Evolutionary conservation across 2,888 invertebrate species (phyloP).

Genomic region (Hermodice carunculata): DNA sequence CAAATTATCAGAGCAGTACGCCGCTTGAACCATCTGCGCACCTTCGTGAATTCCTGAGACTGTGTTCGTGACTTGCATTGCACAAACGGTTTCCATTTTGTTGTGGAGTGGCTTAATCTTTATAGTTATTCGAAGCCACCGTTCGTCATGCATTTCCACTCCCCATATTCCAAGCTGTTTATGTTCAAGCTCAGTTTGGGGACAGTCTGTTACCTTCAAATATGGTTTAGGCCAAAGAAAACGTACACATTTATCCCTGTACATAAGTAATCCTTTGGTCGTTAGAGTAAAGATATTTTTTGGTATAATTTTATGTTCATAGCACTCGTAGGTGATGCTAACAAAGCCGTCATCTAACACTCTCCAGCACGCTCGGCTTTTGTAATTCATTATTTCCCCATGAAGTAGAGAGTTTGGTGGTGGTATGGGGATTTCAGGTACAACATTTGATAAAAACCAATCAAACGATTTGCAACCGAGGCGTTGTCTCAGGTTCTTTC

Average conservation of each 20-base stretch:
- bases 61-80: slow-evolving; percentile 38
- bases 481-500: slow-evolving; percentile 82
- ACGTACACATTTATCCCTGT: slow-evolving; percentile 29
- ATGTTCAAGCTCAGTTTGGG: not conserved
- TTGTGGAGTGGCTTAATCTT: not conserved
- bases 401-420: slow-evolving; percentile 19
- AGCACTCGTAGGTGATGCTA: slow-evolving; percentile 26
- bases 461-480: slow-evolving; percentile 93
- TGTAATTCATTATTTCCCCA: slow-evolving; percentile 28
- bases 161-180: slow-evolving; percentile 18
- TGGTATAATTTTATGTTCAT: slow-evolving; percentile 29
- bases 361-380: slow-evolving; percentile 30
- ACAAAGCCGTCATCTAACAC: slow-evolving; percentile 29
- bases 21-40: slow-evolving; percentile 41
- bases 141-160: not conserved
- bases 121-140: slow-evolving; percentile 24
- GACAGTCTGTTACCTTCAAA: slow-evolving; percentile 17
- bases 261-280: slow-evolving; percentile 25
- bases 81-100: slow-evolving; percentile 1
- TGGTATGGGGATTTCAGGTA: slow-evolving; percentile 81
- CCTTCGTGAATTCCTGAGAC: slow-evolving; percentile 20
- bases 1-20: slow-evolving; percentile 24
- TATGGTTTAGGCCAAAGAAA: slow-evolving; percentile 21
- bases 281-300: slow-evolving; percentile 33
- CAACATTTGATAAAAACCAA: slow-evolving; percentile 96